Base-by-base conservation (phyloP, 2,113 vertebrate genomes). In the Notothenia coriiceps region DNA sequence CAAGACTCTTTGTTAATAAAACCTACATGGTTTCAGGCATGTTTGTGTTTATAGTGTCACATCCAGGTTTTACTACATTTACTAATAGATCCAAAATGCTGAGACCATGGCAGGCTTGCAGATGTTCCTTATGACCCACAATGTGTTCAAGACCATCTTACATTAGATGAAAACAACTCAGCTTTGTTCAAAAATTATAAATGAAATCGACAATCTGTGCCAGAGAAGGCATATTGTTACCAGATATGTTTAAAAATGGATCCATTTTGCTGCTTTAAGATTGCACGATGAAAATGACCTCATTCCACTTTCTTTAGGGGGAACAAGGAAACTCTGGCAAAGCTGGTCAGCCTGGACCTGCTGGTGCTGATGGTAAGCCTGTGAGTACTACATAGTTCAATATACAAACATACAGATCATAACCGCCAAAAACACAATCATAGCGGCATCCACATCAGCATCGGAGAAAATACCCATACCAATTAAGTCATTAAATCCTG, bases 341-440 rank as follows among this genome's bases (percentile, higher is more conserved):
- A 74, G 92, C 94, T 74, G 97, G 98, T 79, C 95, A 95, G 88
- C 94, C 96, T 91, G 98, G 98, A 91, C 95, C 95, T 89, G 90
- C 95, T 95, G 98, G 98, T 97, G 96, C 97, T 97, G 98, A 99
- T 96, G 98, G 98, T 99, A 99, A 99, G 98, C 98, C 97, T 99
- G 98, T 99, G 98, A 99, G 98, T 99, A 99, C 98, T 97, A 95
- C 92, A 97, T 92, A 95, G 95, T 97, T 98, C 96, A 93, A 94
- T 95, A 95, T 94, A 85, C 90, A 94, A 93, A 88, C 76, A 91
- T 86, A 89, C 80, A 86, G 78, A 70, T 89, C 79, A 90, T 86
- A 88, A 80, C 49, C 64, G 44, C 65, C 64, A 81, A 57, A 70
- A 61, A 50, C 74, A 84, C 33, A 54, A 60, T 80, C 29, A 29